Conservation (phyloP, 92 coral and sea anemone genomes). For the Pocillopora meandrina region DNA sequence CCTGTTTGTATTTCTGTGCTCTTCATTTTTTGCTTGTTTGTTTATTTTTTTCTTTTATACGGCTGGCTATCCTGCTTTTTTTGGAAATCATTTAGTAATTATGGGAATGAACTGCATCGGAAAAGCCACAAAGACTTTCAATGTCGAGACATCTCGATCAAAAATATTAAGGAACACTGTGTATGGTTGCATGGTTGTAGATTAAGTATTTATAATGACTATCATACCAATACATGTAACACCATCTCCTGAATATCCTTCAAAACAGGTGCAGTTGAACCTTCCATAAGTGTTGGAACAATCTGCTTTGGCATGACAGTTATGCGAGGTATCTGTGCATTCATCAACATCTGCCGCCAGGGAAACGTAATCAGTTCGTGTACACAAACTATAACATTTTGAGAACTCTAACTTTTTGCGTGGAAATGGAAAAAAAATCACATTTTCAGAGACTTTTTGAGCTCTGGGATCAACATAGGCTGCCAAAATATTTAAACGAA, state of each 20-base stretch:
- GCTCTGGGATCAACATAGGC: neutral
- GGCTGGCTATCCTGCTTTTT: neutral
- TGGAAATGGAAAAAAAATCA: neutral
- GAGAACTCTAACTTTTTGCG: neutral
- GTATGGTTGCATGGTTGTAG: neutral
- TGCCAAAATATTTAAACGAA: neutral
- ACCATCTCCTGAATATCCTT: slow-evolving; percentile 26
- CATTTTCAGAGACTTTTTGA: too few relatives aligned
- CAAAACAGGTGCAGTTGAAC: slow-evolving; percentile 2
- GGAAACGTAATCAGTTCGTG: too few relatives aligned
- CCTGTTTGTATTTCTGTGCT: too few relatives aligned
- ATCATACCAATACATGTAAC: neutral
- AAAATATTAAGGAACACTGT: neutral
- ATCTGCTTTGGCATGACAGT: slow-evolving; percentile 1
- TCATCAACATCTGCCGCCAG: slow-evolving; percentile 11
- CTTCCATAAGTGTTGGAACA: slow-evolving; percentile 3
- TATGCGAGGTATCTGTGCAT: neutral
- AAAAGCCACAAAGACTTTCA: too few relatives aligned
- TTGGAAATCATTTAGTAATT: neutral
- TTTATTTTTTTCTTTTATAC: too few relatives aligned
- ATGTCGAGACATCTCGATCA: too few relatives aligned
- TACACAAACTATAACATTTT: neutral
- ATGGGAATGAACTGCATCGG: neutral
- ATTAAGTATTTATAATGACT: neutral
- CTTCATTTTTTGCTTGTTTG: too few relatives aligned